phyloP scores from a whole-genome alignment of 1,140 invertebrate species.

The Lepidotrigona ventralis region DNA sequence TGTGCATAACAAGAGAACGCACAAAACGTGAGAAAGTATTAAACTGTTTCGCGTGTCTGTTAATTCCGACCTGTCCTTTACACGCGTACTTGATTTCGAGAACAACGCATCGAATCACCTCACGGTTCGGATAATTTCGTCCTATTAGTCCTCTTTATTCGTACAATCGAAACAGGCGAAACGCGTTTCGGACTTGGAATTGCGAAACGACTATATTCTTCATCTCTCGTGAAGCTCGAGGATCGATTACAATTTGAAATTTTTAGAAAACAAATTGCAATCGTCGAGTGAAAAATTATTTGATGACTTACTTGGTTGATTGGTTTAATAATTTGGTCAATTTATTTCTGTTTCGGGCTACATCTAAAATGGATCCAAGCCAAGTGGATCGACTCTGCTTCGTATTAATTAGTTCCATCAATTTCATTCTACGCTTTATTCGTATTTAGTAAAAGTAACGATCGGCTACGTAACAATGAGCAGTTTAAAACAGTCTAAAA shows the following conservation, averaged over 20 bases:
- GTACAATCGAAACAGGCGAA: neutral
- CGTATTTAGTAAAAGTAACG: neutral
- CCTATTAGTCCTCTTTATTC: slow-evolving; percentile 1
- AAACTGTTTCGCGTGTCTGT: slow-evolving; percentile 57
- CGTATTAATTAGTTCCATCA: no score
- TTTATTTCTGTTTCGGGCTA: no score
- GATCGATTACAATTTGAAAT: neutral
- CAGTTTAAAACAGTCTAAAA: neutral
- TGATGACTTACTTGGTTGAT: no score
- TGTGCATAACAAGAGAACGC: slow-evolving; percentile 24
- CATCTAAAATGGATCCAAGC: no score
- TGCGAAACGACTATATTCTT: neutral
- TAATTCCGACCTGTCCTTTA: slow-evolving; percentile 63
- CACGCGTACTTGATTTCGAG: slow-evolving; percentile 39
- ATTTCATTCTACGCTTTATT: no score
- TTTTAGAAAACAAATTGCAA: neutral
- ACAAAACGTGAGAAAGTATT: slow-evolving; percentile 55
- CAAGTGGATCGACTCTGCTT: no score
- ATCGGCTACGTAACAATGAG: neutral
- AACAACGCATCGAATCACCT: neutral
- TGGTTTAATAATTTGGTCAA: no score
- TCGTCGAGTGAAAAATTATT: neutral
- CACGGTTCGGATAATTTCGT: slow-evolving; percentile 17
- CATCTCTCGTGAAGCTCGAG: neutral
- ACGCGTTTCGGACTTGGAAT: neutral